Evolutionary conservation across 2,888 invertebrate genomes (phyloP), one percentile per base, ranked within the genome.

Genomic region (Syrphus vitripennis): DNA sequence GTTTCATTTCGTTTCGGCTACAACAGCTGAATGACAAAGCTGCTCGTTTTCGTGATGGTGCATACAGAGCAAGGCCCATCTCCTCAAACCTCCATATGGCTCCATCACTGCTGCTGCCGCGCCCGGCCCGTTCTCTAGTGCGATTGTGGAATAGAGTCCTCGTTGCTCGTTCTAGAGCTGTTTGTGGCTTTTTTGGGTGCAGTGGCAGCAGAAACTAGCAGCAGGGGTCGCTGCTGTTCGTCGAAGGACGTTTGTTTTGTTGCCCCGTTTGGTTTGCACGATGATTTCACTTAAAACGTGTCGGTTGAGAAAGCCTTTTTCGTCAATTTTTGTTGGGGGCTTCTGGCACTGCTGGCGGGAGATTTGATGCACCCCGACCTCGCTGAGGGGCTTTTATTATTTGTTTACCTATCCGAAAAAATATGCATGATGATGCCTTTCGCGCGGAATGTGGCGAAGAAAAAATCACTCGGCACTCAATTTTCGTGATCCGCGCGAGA

Each of bases 261-360:
- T 81, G 45, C 72, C 59, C 76, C 53, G 76, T 84, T 84, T 84
- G 67, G 72, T 71, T 69, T 71, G 84, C 37, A 84, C 45, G 82
- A 86, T 82, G 82, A 86, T 86, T 86, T 86, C 86, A 86, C 86
- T 86, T 86, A 77, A 78, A 88, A 80, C 82, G 87, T 83, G 87
- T 77, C 87, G 86, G 88, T 88, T 87, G 83, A 84, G 83, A 88
- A 87, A 88, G 82, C 48, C 87, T 86, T 79, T 83, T 81, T 87
- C 87, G 82, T 87, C 87, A 79, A 75, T 87, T 89, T 88, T 67
- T 65, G 59, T 14, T 40, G 53, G 55, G 26, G 78, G 87, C 83
- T 81, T n/a, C n/a, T 40, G 40, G 71, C 34, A n/a, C 19, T 24
- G 50, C 59, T 21, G 29, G 67, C 34, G 29, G 67, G 61, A 37